A percentile compares a stretch with the other conserved stretches of the same genome.
phyloP scores from a whole-genome alignment of 2,888 invertebrate species.

The Physocephala rufipes region DNA sequence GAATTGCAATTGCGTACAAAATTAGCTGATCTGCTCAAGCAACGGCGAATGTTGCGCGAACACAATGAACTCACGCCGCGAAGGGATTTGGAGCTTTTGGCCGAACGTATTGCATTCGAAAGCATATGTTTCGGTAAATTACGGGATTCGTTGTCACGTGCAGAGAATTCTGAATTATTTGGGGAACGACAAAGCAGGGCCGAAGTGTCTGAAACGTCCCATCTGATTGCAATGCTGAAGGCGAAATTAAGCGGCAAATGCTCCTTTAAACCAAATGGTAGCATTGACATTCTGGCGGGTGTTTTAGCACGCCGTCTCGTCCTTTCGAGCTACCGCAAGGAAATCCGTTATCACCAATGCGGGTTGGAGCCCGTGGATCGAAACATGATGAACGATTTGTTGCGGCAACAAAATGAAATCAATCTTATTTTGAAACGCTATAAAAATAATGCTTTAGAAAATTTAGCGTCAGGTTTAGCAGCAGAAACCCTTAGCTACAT shows the following conservation, averaged over 20 bases:
- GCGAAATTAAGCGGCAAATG: constrained; percentile 72
- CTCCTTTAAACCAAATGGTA: constrained; percentile 66
- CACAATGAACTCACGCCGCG: constrained; percentile 75
- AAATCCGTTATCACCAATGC: constrained; percentile 66
- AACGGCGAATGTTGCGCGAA: constrained; percentile 73
- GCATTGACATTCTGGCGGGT: constrained; percentile 77
- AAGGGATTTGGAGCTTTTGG: constrained; percentile 76
- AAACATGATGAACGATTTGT: constrained; percentile 61
- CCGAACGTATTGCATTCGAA: constrained; percentile 84
- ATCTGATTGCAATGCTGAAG: constrained; percentile 77
- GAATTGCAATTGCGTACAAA: constrained; percentile 77
- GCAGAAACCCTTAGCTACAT: constrained; percentile 74
- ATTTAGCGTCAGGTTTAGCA: constrained; percentile 76
- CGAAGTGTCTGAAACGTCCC: constrained; percentile 80
- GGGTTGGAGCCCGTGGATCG: constrained; percentile 67
- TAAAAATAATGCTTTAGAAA: constrained; percentile 75
- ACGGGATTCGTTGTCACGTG: constrained; percentile 73
- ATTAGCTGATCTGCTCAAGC: constrained; percentile 74
- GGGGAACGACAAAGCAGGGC: constrained; percentile 72
- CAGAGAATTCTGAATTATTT: constrained; percentile 70
- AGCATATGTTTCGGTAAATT: constrained; percentile 76
- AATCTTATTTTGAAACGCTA: constrained; percentile 72
- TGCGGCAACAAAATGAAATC: constrained; percentile 71
- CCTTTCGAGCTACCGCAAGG: constrained; percentile 57
- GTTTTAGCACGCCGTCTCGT: constrained; percentile 78